These are phyloP conservation scores for Anguilla japonica DNA, from an alignment of 2,113 vertebrate species.

Conservation along the genomic window DNA sequence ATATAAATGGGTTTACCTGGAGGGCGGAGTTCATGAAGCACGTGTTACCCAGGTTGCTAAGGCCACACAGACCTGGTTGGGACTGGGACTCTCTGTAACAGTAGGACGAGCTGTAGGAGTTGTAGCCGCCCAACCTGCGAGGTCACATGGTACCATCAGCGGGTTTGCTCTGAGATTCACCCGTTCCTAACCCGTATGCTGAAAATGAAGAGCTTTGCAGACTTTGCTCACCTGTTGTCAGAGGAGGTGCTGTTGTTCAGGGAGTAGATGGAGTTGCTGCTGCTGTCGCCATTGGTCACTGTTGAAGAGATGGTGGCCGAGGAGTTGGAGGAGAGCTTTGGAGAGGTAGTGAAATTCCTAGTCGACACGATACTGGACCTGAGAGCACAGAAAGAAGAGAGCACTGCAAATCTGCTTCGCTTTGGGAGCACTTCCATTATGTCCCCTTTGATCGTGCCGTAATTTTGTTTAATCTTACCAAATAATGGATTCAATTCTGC, in stretches of 20 bases:
- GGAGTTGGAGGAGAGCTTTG: slow-evolving; percentile 87
- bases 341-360: slow-evolving; percentile 92
- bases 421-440: neutral
- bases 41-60: slow-evolving; percentile 95
- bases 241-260: slow-evolving; percentile 83
- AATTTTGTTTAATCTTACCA: too few species aligned
- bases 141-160: slow-evolving; percentile 23
- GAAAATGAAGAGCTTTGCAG: neutral
- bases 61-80: slow-evolving; percentile 90
- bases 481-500: too few species aligned
- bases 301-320: slow-evolving; percentile 83
- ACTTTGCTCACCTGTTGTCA: slow-evolving; percentile 70
- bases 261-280: slow-evolving; percentile 78
- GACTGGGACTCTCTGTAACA: slow-evolving; percentile 84
- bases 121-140: slow-evolving; percentile 81
- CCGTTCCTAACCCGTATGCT: too few species aligned
- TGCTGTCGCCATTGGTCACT: slow-evolving; percentile 89
- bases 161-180: neutral
- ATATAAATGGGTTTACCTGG: slow-evolving; percentile 72
- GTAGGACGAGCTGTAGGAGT: slow-evolving; percentile 83
- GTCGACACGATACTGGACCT: slow-evolving; percentile 89
- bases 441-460: too few species aligned
- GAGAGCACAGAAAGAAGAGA: slow-evolving; percentile 38
- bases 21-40: slow-evolving; percentile 99
- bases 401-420: neutral